A percentile compares a stretch with the other conserved stretches of the same genome.
Conservation (phyloP, 2,888 invertebrate species). For the Exocentrus adspersus region DNA sequence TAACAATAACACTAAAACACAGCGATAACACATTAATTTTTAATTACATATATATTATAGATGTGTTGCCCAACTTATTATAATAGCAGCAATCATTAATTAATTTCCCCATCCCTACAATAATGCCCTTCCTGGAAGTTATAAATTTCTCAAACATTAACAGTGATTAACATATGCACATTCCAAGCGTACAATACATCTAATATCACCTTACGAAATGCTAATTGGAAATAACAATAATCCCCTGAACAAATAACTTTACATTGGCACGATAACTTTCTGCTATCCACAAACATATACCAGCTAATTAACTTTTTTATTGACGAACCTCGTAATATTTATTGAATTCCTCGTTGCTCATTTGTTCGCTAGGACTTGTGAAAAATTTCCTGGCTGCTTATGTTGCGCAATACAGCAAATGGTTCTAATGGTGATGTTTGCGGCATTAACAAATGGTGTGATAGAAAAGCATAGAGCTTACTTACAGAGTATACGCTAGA, state of each 20-base stretch:
- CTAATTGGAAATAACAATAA: neutral
- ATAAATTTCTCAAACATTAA: too few relatives aligned
- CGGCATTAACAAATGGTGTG: neutral
- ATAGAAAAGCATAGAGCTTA: too few relatives aligned
- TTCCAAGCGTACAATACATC: neutral
- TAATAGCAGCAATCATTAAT: too few relatives aligned
- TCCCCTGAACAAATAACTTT: conserved; percentile 6
- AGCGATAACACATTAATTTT: too few relatives aligned
- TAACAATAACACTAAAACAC: too few relatives aligned
- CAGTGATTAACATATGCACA: too few relatives aligned
- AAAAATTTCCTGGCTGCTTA: neutral
- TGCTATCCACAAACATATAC: conserved; percentile 13
- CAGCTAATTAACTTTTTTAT: conserved; percentile 19
- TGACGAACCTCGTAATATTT: conserved; percentile 2
- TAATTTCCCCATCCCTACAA: too few relatives aligned
- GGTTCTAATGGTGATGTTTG: neutral
- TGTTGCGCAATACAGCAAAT: neutral
- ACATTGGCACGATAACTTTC: neutral
- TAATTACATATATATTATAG: too few relatives aligned
- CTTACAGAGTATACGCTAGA: too few relatives aligned
- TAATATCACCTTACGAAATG: conserved; percentile 6
- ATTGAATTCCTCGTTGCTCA: conserved; percentile 10
- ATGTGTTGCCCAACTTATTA: too few relatives aligned
- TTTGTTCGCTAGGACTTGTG: conserved; percentile 1
- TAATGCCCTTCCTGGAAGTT: too few relatives aligned